Base-by-base conservation (phyloP, 2,888 invertebrate species). In the Cryptophagus acutangulus region DNA sequence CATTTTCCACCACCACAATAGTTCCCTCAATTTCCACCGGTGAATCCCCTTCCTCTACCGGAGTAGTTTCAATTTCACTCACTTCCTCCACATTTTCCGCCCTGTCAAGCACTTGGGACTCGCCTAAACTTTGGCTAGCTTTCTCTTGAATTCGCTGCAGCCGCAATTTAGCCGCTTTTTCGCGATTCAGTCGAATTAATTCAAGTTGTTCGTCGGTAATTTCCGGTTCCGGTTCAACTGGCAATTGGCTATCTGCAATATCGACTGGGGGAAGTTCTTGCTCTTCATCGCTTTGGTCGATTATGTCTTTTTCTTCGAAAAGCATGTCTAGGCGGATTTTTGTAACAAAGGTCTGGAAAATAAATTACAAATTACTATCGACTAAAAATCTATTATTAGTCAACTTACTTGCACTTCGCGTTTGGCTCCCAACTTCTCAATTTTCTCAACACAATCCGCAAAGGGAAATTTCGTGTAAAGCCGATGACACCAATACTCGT, bases 401-500 rank as follows among this genome's bases (percentile, higher is more conserved):
- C 33, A 18, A 58, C 67, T 66, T 68, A 86, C 86, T 71, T 85
- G 81, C 9, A 93, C 79, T 29, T 81, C 75, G 57, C 80, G 86
- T 61, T 92, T 94, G 35, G 76, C 74, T 0, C 94, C 94, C 1
- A 96, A 73, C 43, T 81, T 81, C 65, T 94, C 94, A 13, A 84
- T 72, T 61, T 78, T 77, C n/a, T 76, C 74, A 2, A 95, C 68
- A 48, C 87, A 84, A 65, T 94, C 92, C 60, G 87, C 87, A 69
- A 95, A 96, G 9, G 82, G 78, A 61, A 85, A 84, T 61, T 86
- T 89, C 0, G 96, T 95, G 69, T 84, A 94, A 49, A 97, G 70
- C 35, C 94, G 75, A 68, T 95, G 93, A 0, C 85, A 86, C 96
- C 96, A 97, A 62, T 95, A 91, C 58, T 95, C 90, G 38, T 95